These are phyloP conservation scores for Acyrthosiphon pisum DNA, from an alignment of 1,140 invertebrate species.

Conservation along the genomic window DNA sequence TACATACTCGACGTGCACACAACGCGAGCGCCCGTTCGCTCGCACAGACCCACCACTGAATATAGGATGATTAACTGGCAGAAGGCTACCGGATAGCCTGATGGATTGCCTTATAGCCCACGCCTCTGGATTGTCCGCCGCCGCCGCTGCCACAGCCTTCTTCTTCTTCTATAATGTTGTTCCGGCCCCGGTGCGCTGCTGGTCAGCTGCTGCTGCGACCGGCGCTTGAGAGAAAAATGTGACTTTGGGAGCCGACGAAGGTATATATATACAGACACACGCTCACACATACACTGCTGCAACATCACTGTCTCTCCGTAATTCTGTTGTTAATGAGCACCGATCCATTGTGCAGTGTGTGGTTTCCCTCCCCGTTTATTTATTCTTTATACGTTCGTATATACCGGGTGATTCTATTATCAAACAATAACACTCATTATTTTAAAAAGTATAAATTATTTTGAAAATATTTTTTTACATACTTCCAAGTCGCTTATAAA, in stretches of 20 bases:
- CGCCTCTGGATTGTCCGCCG: neutral
- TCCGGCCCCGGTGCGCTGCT: slow-evolving; percentile 27
- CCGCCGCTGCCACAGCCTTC: neutral
- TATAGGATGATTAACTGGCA: slow-evolving; percentile 37
- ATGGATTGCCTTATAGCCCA: slow-evolving; percentile 42
- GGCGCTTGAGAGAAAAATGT: slow-evolving; percentile 40
- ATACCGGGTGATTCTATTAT: too few relatives aligned
- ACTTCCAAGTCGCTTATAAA: too few relatives aligned
- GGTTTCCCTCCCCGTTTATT: neutral
- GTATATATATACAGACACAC: neutral
- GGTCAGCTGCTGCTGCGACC: neutral
- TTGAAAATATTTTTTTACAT: too few relatives aligned
- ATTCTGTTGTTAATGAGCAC: slow-evolving; percentile 47
- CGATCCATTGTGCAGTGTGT: slow-evolving; percentile 15
- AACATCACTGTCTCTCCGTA: neutral
- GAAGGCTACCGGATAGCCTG: slow-evolving; percentile 51
- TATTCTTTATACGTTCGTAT: neutral
- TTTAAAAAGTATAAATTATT: too few relatives aligned
- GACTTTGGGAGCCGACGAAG: slow-evolving; percentile 14
- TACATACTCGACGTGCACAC: neutral
- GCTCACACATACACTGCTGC: neutral
- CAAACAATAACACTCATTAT: too few relatives aligned
- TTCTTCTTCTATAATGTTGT: slow-evolving; percentile 20
- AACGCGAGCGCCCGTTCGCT: neutral
- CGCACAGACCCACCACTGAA: neutral